Evolutionary conservation across 2,797 vertebrate species (phyloP), one percentile per base, ranked within the genome.

Genomic region (Leuciscus waleckii): DNA sequence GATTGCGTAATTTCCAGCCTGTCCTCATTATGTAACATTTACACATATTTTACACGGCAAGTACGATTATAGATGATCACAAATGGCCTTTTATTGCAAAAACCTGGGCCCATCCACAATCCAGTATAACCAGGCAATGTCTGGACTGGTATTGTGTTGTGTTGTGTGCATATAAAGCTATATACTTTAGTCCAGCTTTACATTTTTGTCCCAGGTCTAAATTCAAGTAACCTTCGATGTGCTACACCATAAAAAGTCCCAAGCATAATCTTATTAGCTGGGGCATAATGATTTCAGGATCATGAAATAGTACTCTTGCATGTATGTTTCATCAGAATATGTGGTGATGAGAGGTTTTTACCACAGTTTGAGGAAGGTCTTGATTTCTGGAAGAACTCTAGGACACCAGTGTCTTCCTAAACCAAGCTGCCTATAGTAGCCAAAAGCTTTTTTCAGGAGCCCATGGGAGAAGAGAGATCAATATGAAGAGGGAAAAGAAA

Each of bases 381-480:
- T 79, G 79, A 69, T 85, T 85, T 77, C 39, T 79, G 54, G 67
- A 35, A 81, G 56, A 86, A 16, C 14, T 49, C 32, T 73, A 71
- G 76, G 69, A 74, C 49, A 32, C 26, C 46, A 23, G 13, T 83
- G 35, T 71, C 71, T 69, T 79, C 54, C 70, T 49, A 79, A 85
- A 83, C 70, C 39, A 80, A 35, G 49, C 68, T 74, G 68, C 65
- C 83, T 32, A 29, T 29, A 37, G 77, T 39, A 81, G 68, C 56
- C 7, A 1, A 63, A 46, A 84, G 70, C 10, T 67, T 75, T 68
- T 73, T 82, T 54, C 13, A 37, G 11, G 67, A 75, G 46, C 76
- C 82, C 29, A 19, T 71, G 65, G 83, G 76, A 81, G 75, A 81
- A 21, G 19, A 73, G 32, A 43, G 86, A 88, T 88, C 81, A 84